Evolutionary conservation across 2,113 vertebrate species (phyloP), one percentile per base, ranked within the genome.

Genomic region (Anser brachyrhynchus): DNA sequence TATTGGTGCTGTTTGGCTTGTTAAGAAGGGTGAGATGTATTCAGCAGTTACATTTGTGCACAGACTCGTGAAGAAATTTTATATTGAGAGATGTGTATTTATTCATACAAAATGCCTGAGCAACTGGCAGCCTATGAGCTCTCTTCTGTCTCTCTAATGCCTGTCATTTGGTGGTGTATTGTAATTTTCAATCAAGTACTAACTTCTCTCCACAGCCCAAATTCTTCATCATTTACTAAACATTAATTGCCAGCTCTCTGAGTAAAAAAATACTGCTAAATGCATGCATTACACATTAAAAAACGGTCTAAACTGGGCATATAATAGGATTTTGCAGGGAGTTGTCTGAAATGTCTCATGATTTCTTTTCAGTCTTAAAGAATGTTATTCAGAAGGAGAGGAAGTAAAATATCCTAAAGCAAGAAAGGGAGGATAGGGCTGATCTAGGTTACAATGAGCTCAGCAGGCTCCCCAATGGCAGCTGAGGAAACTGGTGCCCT

Each of bases 351-450:
- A 82, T 13, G 13, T 72, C 80, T 96, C 62, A 62, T 92, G 94
- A 95, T 95, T 97, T 93, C 96, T 96, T 98, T 95, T 95, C 94
- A 96, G 78, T 95, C 87, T 95, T 96, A 96, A 96, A 97, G 97
- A 95, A 73, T 95, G 90, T 91, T 96, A 93, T 93, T 95, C 93
- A 89, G 95, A 91, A 96, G 84, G 91, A 97, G 95, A 94, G 66
- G 86, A 96, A 93, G 84, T 52, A 92, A 96, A 96, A 93, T 93
- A 95, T 84, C 65, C 76, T 82, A 75, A 76, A 90, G 73, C 88
- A 92, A 97, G 75, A 95, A 89, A 96, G 49, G 84, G 88, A 75
- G 61, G 89, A 79, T 92, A 85, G 10, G 37, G 61, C 37, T 1
- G 0, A 86, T 94, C 83, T 90, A 95, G 80, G 72, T 95, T 95